Evolutionary conservation across 2,888 invertebrate genomes (phyloP).

Genomic region (Ecliptopera silaceata): DNA sequence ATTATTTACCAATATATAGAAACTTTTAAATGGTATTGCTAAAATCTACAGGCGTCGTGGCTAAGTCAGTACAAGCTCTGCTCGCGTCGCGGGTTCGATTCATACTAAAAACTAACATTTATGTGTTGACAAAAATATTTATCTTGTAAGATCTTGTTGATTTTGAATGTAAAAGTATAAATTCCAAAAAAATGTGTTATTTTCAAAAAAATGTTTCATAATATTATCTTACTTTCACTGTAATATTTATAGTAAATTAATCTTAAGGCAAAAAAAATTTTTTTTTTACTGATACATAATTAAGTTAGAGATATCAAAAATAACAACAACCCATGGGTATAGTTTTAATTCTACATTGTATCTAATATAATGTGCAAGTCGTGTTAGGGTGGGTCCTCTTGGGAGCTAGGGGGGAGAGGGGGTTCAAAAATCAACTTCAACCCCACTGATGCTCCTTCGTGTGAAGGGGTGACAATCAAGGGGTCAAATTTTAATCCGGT

Average conservation of each 20-base stretch:
- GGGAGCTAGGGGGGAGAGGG: conserved; percentile 64
- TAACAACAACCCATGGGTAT: conserved; percentile 47
- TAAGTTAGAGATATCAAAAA: conserved; percentile 28
- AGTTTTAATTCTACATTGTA: conserved; percentile 65
- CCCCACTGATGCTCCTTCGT: conserved; percentile 33
- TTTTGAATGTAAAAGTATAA: too few relatives aligned
- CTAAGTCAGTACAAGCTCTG: background rate
- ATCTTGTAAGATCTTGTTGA: too few relatives aligned
- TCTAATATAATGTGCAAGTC: conserved; percentile 63
- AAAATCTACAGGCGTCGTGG: too few relatives aligned
- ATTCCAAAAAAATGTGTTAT: too few relatives aligned
- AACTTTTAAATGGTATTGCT: conserved; percentile 23
- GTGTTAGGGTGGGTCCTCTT: conserved; percentile 64
- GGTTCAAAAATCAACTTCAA: conserved; percentile 64
- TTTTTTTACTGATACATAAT: background rate
- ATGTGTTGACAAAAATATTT: too few relatives aligned
- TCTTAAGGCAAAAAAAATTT: too few relatives aligned
- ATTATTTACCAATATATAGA: conserved; percentile 68
- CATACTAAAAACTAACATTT: too few relatives aligned
- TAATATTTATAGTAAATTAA: too few relatives aligned
- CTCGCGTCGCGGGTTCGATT: too few relatives aligned
- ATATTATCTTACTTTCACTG: too few relatives aligned
- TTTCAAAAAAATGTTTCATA: too few relatives aligned
- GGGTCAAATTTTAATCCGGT: conserved; percentile 43
- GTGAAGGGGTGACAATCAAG: conserved; percentile 44